Base-by-base conservation (phyloP, 2,797 vertebrate species). In the Eulemur mongoz region DNA sequence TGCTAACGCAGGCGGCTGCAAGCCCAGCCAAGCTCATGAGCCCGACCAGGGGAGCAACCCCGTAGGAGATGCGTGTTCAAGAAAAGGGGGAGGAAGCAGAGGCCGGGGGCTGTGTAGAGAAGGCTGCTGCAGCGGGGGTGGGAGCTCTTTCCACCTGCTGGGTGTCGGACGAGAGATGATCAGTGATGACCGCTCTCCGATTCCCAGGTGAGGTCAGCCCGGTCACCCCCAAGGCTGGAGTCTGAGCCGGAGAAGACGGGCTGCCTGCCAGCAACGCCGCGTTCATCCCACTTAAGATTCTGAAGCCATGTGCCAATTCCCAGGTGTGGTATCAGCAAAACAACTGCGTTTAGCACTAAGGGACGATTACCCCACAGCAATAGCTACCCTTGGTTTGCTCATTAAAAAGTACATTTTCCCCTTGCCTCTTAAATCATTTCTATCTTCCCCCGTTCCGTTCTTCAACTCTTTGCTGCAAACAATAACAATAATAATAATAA, bases 241-340 rank as follows among this genome's bases (percentile, higher is more conserved):
- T 13, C 81, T 3, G 6, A 23, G 88, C 18, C 4, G 3, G 25
- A 35, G 38, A n/a, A 32, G 54, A 40, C 30, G 4, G 4, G 38
- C 69, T 0, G 4, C 45, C 13, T 4, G 18, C 85, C 63, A 4
- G 10, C 8, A 4, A 9, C 0, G 0, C 32, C 14, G 25, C 9
- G 8, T 23, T 23, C 61, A 27, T 48, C 32, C 5, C 12, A 10
- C 75, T 4, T 12, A 20, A 38, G 50, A 0, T 27, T 32, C 85
- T 1, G 12, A 57, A 5, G 52, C 72, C 70, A 3, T 0, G 1
- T 0, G 40, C 57, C 79, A 13, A 5, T 5, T 18, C 79, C 50
- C 83, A 25, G 61, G 83, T 1, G 27, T 7, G 65, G 1, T 0
- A 3, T n/a, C 59, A 14, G n/a, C 83, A 25, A n/a, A n/a, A 32